Evolutionary conservation across 2,113 vertebrate genomes (phyloP), one percentile per base, ranked within the genome.

Genomic region (Eidolon helvum): DNA sequence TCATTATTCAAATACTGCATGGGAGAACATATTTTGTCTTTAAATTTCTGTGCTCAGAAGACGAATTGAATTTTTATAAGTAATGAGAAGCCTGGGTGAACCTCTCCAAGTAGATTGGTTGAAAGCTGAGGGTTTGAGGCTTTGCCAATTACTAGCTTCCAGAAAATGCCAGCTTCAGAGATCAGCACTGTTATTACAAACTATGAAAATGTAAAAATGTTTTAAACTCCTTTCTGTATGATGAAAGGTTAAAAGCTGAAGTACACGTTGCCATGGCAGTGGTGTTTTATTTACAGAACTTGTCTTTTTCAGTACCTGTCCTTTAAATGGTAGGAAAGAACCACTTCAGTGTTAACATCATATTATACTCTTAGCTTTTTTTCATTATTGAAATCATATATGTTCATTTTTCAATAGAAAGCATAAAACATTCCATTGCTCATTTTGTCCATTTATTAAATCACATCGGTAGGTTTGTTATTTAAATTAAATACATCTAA

Each of bases 241-340:
- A 92, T 79, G 21, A 90, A 92, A 97, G 61, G 53, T 95, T 97
- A 97, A 97, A 97, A 97, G 55, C 92, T 97, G 90, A 91, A 95
- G 71, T 72, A 24, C 92, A 5, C 8, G 92, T 97, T 98, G 43
- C 63, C 66, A 97, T 97, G 85, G 86, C n/a, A 91, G 95, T 87
- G 28, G 7, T 79, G 35, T 68, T 95, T 97, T 97, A 88, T 97
- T 97, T 97, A 93, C 21, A 92, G 72, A 77, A 86, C 61, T 90
- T 86, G 57, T 85, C 50, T 96, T 95, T 92, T 91, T 85, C 43
- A 92, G 35, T 86, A 72, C 22, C n/a, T 48, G 57, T 90, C 82
- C 82, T 96, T 97, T 96, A 92, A 96, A 88, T 82, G 43, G 24
- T 74, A 88, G 35, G 38, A 94, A 86, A 95, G 82, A 89, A 82